phyloP scores from a whole-genome alignment of 2,888 invertebrate genomes.

The Nesidiocoris tenuis region DNA sequence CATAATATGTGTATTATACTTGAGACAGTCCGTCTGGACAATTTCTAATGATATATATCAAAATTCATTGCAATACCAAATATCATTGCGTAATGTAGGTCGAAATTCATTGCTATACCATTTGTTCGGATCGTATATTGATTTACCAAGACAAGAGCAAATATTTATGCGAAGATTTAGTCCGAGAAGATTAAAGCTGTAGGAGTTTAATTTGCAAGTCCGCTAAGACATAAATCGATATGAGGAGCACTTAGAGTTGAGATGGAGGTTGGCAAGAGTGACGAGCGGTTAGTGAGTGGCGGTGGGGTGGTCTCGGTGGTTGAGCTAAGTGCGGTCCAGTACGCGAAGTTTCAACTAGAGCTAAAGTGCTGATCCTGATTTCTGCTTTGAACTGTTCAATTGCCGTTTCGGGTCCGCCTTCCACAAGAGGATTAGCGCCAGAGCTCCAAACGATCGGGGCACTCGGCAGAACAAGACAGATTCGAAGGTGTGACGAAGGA shows the following conservation, averaged over 20 bases:
- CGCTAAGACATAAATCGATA: slow-evolving; percentile 22
- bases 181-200: too few species aligned
- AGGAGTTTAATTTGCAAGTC: slow-evolving; percentile 28
- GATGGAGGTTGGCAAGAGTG: background rate
- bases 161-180: too few species aligned
- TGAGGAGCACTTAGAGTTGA: slow-evolving; percentile 23
- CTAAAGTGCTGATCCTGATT: slow-evolving; percentile 43
- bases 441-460: slow-evolving; percentile 4
- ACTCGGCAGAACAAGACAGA: background rate
- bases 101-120: too few species aligned
- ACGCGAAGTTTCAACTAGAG: slow-evolving; percentile 41
- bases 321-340: slow-evolving; percentile 43
- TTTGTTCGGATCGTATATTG: too few species aligned
- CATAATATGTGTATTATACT: too few species aligned
- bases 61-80: too few species aligned
- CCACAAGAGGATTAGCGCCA: slow-evolving; percentile 40
- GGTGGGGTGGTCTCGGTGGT: slow-evolving; percentile 28
- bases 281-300: slow-evolving; percentile 1
- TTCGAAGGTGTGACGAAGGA: background rate
- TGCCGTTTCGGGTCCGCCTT: slow-evolving; percentile 39
- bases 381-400: slow-evolving; percentile 43
- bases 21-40: too few species aligned
- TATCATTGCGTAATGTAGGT: too few species aligned
- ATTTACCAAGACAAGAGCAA: too few species aligned
- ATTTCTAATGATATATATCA: too few species aligned